Base-by-base conservation (phyloP, 1,140 invertebrate genomes). In the Lysiphlebus fabarum region DNA sequence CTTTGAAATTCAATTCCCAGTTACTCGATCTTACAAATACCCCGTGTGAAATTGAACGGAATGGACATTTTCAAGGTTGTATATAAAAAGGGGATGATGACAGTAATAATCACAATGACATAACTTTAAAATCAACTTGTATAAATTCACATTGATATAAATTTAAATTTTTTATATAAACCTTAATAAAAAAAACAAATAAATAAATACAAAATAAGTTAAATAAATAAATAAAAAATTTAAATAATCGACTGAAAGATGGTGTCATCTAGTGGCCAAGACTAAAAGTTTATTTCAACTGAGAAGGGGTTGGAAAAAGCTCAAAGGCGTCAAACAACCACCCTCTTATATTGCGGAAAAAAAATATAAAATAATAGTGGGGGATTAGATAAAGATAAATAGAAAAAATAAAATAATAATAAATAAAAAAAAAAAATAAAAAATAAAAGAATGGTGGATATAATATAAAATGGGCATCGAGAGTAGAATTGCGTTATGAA, bases 221-320 rank as follows among this genome's bases (percentile, higher is more conserved):
- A 40, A 38, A n/a, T 41, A n/a, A 12, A 17, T 45, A 45, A n/a
- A 17, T 7, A 45, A 45, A 45, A 5, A 45, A 45, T 45, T n/a
- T 5, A 17, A 6, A 56, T 47, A 12, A 38, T 44, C 26, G 36
- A 8, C 69, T 65, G 68, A 64, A 61, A 70, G 74, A 67, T 78
- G 67, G 73, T 70, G 76, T 68, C 73, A 57, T 68, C 51, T 63
- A 36, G 70, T 63, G 76, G 71, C 66, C 60, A 72, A 67, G 56
- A 56, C 40, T 14, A 53, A 48, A 51, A 51, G 49, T 12, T 51
- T 36, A 12, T 7, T 6, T 51, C 10, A 36, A 36, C n/a, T 38
- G 49, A n/a, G 36, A 51, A 37, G 49, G 38, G 38, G 49, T 51
- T 37, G 38, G 49, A 38, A 34, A 51, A 77, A 75, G 67, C 69